phyloP scores from a whole-genome alignment of 2,113 vertebrate species.

The Tachysurus fulvidraco region DNA sequence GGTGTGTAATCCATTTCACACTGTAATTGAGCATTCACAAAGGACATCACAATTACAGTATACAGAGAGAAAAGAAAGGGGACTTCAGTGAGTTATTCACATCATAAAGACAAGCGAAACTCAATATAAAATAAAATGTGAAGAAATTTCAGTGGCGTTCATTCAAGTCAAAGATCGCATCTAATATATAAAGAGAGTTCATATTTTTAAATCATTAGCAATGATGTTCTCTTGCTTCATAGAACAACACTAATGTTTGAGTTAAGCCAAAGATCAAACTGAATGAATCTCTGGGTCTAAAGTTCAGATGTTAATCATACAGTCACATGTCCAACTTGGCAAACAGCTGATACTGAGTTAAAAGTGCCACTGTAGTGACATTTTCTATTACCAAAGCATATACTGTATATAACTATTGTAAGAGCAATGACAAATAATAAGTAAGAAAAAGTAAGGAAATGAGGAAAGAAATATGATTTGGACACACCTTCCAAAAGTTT shows the following conservation, averaged over 20 bases:
- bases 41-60: constrained; percentile 17
- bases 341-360: neutral
- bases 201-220: neutral
- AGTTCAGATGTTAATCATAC: neutral
- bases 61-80: neutral
- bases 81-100: neutral
- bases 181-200: neutral
- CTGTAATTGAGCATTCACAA: constrained; percentile 33
- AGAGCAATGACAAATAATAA: no score
- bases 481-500: no score
- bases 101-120: neutral
- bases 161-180: neutral
- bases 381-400: neutral
- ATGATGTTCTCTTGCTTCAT: neutral
- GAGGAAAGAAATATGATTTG: no score
- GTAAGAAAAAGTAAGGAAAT: no score
- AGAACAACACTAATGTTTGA: neutral
- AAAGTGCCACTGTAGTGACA: neutral
- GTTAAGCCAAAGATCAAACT: neutral
- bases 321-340: neutral
- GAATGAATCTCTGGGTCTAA: neutral
- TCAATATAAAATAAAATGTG: neutral
- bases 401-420: neutral
- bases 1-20: constrained; percentile 35
- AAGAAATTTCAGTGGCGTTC: neutral